Evolutionary conservation across 2,113 vertebrate species (phyloP), one percentile per base, ranked within the genome.

Genomic region (Seriola aureovittata): DNA sequence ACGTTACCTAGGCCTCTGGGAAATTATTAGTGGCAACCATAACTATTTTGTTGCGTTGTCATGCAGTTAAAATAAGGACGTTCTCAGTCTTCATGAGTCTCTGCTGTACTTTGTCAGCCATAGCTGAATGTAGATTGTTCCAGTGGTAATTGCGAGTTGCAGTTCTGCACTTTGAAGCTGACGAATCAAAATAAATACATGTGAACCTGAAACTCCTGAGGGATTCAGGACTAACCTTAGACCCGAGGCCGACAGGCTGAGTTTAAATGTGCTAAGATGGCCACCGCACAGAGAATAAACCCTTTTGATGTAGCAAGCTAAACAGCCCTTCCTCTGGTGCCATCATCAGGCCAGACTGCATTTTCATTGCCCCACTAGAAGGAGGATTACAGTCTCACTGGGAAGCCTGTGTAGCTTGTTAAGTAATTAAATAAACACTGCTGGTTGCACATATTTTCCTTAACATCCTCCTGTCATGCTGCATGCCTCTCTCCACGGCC

Each of bases 371-470:
- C 13, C 44, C 67, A 64, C n/a, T 34, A 16, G 16, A 50, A 19
- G 17, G 50, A 52, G 19, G 21, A 52, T 52, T 52, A n/a, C 6
- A 52, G 19, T 52, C 13, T 48, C 46, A 21, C 16, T 19, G 48
- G 48, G 48, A 6, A 8, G 48, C 21, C n/a, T 19, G 17, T 60
- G 25, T 57, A 32, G 38, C 19, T 21, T n/a, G 25, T 72, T 32
- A 50, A 64, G 73, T 58, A 52, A 86, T 40, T 38, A 64, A 59
- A 34, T 40, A 3, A 62, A 54, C 29, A 8, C 48, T 32, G 17
- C 29, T n/a, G 58, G 36, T 44, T 0, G 3, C 21, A 17, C 14
- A 50, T 29, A 6, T 42, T 59, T 44, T 66, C 40, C 19, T 10
- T 11, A 71, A 42, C 36, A 17, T 64, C 57, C 29, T 84, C 11